A percentile compares a stretch with the other conserved stretches of the same genome.
Conservation (phyloP, 2,113 vertebrate species). For the Physeter macrocephalus region DNA sequence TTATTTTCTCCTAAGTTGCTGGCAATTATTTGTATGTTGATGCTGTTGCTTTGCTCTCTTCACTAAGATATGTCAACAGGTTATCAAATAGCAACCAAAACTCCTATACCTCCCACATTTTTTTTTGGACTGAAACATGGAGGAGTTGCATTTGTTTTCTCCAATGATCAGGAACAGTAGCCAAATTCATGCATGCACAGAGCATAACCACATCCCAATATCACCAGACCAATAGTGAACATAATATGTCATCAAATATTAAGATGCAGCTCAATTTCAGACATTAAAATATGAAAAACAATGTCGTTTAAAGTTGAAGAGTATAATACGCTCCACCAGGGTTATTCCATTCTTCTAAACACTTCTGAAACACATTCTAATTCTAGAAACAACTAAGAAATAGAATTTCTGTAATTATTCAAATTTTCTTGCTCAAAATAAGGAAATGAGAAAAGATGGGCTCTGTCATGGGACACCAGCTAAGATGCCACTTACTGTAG, state of each 20-base stretch:
- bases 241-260: not conserved
- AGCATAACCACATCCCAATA: not conserved
- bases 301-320: not conserved
- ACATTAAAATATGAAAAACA: not conserved
- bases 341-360: not conserved
- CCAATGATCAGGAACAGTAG: not conserved
- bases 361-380: not conserved
- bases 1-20: not conserved
- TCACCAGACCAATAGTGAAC: not conserved
- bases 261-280: not conserved
- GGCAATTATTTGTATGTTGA: not conserved
- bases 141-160: not conserved
- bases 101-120: not conserved
- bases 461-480: not conserved
- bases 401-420: not conserved
- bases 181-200: not conserved
- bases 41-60: not conserved
- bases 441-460: not conserved
- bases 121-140: not conserved
- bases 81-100: not conserved
- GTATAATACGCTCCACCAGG: not conserved
- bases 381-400: not conserved
- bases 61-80: not conserved
- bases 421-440: not conserved
- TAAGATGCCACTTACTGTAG: not conserved